phyloP scores from a whole-genome alignment of 92 coral and sea anemone genomes.

The Actinernus sp. region DNA sequence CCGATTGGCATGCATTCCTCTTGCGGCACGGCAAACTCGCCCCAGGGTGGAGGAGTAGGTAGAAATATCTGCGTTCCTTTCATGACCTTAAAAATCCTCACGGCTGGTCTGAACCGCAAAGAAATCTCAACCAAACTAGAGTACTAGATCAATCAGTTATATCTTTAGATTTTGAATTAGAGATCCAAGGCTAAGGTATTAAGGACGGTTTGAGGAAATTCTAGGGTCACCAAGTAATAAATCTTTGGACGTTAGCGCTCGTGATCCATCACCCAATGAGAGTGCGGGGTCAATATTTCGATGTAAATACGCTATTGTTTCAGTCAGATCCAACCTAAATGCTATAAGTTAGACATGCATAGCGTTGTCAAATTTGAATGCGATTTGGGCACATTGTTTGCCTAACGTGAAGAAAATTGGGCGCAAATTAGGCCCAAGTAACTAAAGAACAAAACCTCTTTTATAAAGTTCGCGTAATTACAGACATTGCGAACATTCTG shows the following conservation, averaged over 20 bases:
- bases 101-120: background rate
- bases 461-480: constrained; percentile 6
- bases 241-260: background rate
- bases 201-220: no score
- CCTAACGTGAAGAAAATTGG: constrained; percentile 22
- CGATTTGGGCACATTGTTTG: constrained; percentile 36
- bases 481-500: background rate
- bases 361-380: constrained; percentile 28
- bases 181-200: no score
- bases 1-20: constrained; percentile 14
- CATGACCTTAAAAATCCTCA: background rate
- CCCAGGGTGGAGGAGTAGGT: background rate
- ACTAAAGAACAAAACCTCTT: constrained; percentile 5
- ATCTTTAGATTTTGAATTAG: background rate
- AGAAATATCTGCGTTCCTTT: background rate
- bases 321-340: background rate
- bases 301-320: background rate
- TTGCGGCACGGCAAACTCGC: constrained; percentile 2
- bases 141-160: background rate
- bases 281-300: background rate
- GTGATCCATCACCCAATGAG: background rate
- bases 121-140: background rate
- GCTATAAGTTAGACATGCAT: background rate
- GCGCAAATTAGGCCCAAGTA: constrained; percentile 13
- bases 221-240: no score